These are phyloP conservation scores for Limnephilus lunatus DNA, from an alignment of 2,888 invertebrate species.

Conservation along the genomic window DNA sequence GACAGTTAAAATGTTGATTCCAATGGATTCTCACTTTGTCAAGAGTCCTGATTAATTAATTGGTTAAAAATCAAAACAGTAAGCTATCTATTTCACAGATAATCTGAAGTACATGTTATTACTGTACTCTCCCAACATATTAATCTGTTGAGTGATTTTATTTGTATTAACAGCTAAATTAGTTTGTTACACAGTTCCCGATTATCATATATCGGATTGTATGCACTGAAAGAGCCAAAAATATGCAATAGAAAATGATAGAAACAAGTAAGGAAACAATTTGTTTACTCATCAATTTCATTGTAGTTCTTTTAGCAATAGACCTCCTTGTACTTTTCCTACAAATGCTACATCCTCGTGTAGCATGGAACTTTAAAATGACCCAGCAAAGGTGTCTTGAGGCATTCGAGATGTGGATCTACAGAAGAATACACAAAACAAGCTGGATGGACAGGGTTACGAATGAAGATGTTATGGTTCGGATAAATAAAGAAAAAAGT, in stretches of 20 bases:
- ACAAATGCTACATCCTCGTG: not conserved
- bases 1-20: not conserved
- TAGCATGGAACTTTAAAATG: not conserved
- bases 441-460: too few relatives aligned
- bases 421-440: too few relatives aligned
- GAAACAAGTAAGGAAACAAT: not conserved
- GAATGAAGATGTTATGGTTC: too few relatives aligned
- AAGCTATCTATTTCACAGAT: not conserved
- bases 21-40: not conserved
- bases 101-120: not conserved
- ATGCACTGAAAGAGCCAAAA: not conserved
- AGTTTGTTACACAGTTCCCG: not conserved
- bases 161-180: not conserved
- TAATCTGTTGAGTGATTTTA: not conserved
- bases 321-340: too few relatives aligned
- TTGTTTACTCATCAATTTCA: not conserved
- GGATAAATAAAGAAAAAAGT: too few relatives aligned
- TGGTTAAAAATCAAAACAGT: not conserved
- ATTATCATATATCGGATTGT: not conserved
- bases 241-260: not conserved
- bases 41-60: not conserved
- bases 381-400: too few relatives aligned
- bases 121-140: not conserved
- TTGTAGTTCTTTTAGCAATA: not conserved
- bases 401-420: too few relatives aligned